Base-by-base conservation (phyloP, 2,113 vertebrate genomes). In the Gorsachius goisagi region DNA sequence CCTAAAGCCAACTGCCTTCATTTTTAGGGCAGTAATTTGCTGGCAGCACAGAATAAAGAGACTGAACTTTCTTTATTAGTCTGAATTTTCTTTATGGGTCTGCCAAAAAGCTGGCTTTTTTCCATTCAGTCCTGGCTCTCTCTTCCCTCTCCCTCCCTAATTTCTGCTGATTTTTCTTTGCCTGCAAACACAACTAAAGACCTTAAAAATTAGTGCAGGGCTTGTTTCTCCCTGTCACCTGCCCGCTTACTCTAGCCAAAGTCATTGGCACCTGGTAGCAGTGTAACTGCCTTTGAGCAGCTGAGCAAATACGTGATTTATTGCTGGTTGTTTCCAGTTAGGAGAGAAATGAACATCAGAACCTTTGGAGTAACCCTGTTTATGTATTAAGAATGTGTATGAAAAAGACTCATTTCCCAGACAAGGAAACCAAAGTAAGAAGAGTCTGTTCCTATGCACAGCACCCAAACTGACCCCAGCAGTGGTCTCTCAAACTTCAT, bases 1-100 rank as follows among this genome's bases (percentile, higher is more conserved):
- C 68, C 90, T 92, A 92, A 96, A 74, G 85, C 90, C 76, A 94
- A 86, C 60, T 86, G 68, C 82, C 63, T 94, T 96, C 45, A 88
- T 90, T 93, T 95, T 89, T 64, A 89, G 73, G 92, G 88, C 90
- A 96, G 85, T 96, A 94, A 95, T 94, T 93, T 94, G 26, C 93
- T 84, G 63, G 85, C 88, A 93, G 88, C 72, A 71, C 59, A 90
- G 78, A 88, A 85, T 83, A 90, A 79, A 94, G 71, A 93, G 72
- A 63, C 88, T 85, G 78, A 95, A 91, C 93, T 91, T 95, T 88
- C 74, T 84, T 96, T 74, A 88, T 94, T 94, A 86, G 62, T 56
- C 67, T 90, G 75, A 94, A 95, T 96, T 93, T 91, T 96, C 91
- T 95, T 96, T 94, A 96, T 88, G 59, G 79, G 12, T 73, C 88